Evolutionary conservation across 2,888 invertebrate species (phyloP).

Genomic region (Chirona hameri): DNA sequence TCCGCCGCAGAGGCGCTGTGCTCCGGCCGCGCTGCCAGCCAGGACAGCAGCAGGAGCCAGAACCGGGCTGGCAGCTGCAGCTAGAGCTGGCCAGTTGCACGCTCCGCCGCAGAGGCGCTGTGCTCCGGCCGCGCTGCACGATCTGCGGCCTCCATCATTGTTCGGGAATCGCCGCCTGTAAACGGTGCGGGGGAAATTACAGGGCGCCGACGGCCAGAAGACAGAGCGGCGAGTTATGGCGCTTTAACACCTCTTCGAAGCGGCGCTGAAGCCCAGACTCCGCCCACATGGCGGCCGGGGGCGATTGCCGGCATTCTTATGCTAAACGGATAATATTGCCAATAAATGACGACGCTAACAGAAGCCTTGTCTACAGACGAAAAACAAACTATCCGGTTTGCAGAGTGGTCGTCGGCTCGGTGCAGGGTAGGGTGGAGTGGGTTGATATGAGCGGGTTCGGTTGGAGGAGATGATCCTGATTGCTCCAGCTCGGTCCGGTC

Average conservation of each 20-base stretch:
- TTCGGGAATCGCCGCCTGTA: neutral
- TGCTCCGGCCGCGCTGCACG: too few relatives aligned
- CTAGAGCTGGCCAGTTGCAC: too few relatives aligned
- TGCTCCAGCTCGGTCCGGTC: too few relatives aligned
- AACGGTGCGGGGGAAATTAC: neutral
- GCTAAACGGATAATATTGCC: neutral
- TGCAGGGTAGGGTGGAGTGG: neutral
- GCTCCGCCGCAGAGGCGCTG: too few relatives aligned
- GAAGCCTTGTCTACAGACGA: neutral
- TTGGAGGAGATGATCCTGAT: too few relatives aligned
- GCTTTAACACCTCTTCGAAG: constrained; percentile 3
- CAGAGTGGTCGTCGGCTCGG: neutral
- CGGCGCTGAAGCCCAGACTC: neutral
- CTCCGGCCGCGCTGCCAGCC: too few relatives aligned
- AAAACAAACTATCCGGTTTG: neutral
- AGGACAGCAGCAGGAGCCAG: too few relatives aligned
- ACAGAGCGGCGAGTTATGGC: neutral
- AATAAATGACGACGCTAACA: neutral
- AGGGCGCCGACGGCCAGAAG: neutral
- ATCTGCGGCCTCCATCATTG: neutral
- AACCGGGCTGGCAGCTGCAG: too few relatives aligned
- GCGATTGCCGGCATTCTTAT: neutral
- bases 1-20: too few relatives aligned
- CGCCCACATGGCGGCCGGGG: neutral
- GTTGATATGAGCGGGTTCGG: too few relatives aligned